Conservation (phyloP, 2,113 vertebrate species). For the Brachypteracias leptosomus region DNA sequence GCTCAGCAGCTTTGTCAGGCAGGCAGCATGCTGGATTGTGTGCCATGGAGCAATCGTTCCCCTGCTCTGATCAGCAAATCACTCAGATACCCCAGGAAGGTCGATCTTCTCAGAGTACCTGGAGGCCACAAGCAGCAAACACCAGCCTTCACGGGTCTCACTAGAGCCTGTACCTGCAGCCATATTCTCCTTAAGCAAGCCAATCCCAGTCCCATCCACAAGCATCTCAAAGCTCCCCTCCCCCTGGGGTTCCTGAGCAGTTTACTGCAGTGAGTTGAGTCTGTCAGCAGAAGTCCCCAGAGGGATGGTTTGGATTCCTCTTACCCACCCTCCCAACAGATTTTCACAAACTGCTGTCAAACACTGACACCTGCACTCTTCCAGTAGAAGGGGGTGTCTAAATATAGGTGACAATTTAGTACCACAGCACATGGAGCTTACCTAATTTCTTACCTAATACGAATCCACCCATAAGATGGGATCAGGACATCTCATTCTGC, state of each 20-base stretch:
- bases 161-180: not conserved
- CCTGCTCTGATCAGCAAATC: not conserved
- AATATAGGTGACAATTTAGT: not conserved
- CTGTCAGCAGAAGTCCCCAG: not conserved
- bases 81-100: not conserved
- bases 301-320: not conserved
- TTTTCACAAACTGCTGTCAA: not conserved
- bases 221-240: not conserved
- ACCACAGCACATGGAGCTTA: not conserved
- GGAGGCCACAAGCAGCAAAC: not conserved
- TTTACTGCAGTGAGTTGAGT: not conserved
- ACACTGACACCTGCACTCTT: not conserved
- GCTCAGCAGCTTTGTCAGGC: not conserved
- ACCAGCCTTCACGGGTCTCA: not conserved
- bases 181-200: not conserved
- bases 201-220: not conserved
- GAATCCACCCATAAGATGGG: not conserved
- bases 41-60: accelerated
- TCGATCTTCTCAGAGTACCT: not conserved
- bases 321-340: not conserved
- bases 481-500: not conserved
- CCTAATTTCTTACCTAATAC: not conserved
- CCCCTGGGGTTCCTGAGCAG: not conserved
- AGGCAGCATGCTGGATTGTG: not conserved
- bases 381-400: not conserved